Evolutionary conservation across 2,797 vertebrate species (phyloP).

Genomic region (Enteromius radiatus): DNA sequence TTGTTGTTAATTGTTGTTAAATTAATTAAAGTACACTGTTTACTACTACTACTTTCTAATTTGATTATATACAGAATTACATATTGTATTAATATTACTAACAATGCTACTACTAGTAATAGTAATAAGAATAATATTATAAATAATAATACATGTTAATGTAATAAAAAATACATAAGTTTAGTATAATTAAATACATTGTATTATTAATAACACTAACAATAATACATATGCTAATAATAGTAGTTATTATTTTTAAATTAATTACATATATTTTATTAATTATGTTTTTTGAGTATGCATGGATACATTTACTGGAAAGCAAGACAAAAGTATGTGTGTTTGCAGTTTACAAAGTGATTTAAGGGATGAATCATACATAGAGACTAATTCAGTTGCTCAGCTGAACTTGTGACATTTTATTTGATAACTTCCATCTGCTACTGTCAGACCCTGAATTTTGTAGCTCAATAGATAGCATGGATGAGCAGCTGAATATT

Average conservation of each 20-base stretch:
- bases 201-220: too few species aligned
- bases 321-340: background rate
- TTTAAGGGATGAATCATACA: background rate
- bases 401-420: background rate
- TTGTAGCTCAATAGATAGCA: background rate
- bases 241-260: too few species aligned
- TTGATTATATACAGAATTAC: background rate
- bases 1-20: background rate
- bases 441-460: background rate
- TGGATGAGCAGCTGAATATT: conserved; percentile 1
- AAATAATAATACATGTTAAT: too few species aligned
- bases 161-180: background rate
- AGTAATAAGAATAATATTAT: too few species aligned
- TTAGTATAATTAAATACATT: too few species aligned
- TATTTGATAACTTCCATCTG: background rate
- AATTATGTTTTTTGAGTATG: background rate
- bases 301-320: background rate
- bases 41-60: background rate
- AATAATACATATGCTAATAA: background rate
- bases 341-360: background rate
- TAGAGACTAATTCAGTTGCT: background rate
- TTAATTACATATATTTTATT: background rate
- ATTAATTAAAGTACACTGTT: background rate
- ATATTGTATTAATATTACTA: background rate
- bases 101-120: background rate